phyloP scores from a whole-genome alignment of 2,113 vertebrate genomes.

The Nyctereutes procyonoides region DNA sequence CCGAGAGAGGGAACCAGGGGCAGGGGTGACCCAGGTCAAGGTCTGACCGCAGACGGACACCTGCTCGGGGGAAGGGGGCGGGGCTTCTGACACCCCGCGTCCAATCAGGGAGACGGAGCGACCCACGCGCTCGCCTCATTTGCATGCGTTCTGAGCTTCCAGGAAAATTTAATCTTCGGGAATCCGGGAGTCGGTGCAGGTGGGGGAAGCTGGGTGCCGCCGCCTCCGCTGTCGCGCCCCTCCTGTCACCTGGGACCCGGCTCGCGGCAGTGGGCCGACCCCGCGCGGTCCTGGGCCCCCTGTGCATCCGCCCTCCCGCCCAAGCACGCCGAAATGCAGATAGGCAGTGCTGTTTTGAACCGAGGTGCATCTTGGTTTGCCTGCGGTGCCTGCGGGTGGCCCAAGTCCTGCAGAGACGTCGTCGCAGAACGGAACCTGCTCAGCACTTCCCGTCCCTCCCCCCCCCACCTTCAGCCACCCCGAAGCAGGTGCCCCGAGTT shows the following conservation, averaged over 20 bases:
- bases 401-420: slow-evolving; percentile 65
- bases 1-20: slow-evolving; percentile 62
- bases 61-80: slow-evolving; percentile 85
- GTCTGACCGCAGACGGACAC: slow-evolving; percentile 89
- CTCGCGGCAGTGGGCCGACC: slow-evolving; percentile 75
- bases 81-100: slow-evolving; percentile 89
- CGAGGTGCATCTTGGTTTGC: neutral
- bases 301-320: slow-evolving; percentile 70
- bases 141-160: slow-evolving; percentile 89
- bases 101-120: slow-evolving; percentile 89
- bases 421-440: slow-evolving; percentile 49
- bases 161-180: slow-evolving; percentile 88
- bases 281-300: slow-evolving; percentile 61
- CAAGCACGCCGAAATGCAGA: slow-evolving; percentile 76
- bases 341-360: slow-evolving; percentile 64
- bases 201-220: slow-evolving; percentile 47
- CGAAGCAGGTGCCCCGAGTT: neutral
- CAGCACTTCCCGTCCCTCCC: slow-evolving; percentile 44
- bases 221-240: neutral
- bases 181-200: slow-evolving; percentile 66
- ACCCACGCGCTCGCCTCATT: slow-evolving; percentile 90
- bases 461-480: slow-evolving; percentile 18
- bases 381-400: slow-evolving; percentile 62
- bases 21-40: slow-evolving; percentile 77
- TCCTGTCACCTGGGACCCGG: slow-evolving; percentile 77